A percentile compares a stretch with the other conserved stretches of the same genome.
These are phyloP conservation scores for Montipora cactus DNA, from an alignment of 64 coral and sea anemone genomes.

Conservation along the genomic window DNA sequence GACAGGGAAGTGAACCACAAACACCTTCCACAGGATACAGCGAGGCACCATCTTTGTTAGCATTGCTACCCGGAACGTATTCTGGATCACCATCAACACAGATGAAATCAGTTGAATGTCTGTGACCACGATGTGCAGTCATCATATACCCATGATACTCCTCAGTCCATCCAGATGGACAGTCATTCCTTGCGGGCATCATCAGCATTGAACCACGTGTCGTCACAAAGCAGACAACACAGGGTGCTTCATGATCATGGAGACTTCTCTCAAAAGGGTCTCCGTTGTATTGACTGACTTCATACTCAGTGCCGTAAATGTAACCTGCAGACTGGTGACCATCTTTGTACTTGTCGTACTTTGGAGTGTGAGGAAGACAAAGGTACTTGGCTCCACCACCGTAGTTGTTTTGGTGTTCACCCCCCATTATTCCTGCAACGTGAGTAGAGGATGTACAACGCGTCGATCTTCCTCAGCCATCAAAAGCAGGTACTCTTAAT, in stretches of 20 bases:
- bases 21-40: slow-evolving; percentile 44
- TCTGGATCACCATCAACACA: slow-evolving; percentile 57
- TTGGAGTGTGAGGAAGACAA: slow-evolving; percentile 39
- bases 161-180: slow-evolving; percentile 52
- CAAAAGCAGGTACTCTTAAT: too few relatives aligned
- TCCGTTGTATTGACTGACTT: background rate
- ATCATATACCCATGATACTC: slow-evolving; percentile 59
- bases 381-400: slow-evolving; percentile 53
- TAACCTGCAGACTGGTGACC: background rate
- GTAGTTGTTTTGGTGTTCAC: background rate
- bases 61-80: slow-evolving; percentile 1
- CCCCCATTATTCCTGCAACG: slow-evolving; percentile 8
- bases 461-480: background rate
- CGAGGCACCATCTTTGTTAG: slow-evolving; percentile 14
- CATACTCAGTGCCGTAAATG: slow-evolving; percentile 38
- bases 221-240: slow-evolving; percentile 47
- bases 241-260: slow-evolving; percentile 37
- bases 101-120: slow-evolving; percentile 34
- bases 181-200: slow-evolving; percentile 66
- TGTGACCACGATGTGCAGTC: background rate
- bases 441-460: background rate
- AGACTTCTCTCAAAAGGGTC: background rate
- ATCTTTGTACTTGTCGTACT: slow-evolving; percentile 15
- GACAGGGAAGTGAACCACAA: slow-evolving; percentile 30
- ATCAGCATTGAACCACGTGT: slow-evolving; percentile 45